Evolutionary conservation across 2,113 vertebrate genomes (phyloP).

Genomic region (Talpa occidentalis): DNA sequence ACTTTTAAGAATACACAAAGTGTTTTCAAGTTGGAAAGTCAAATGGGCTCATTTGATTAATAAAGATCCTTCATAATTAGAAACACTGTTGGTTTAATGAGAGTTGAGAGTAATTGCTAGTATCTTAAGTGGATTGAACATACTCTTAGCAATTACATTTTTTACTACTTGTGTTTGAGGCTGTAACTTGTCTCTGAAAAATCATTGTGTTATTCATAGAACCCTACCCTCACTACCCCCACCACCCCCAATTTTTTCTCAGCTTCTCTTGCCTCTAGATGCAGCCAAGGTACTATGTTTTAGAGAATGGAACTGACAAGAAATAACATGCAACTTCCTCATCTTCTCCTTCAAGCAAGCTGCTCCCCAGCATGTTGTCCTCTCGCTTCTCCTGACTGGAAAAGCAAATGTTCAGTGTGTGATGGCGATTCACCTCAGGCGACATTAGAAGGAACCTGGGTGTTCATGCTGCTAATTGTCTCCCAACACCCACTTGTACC

Average conservation of each 20-base stretch:
- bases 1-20: constrained; percentile 13
- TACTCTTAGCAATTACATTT: background rate
- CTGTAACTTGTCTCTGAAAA: background rate
- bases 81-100: background rate
- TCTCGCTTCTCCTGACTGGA: background rate
- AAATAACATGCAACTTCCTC: background rate
- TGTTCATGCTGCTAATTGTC: no score
- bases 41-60: background rate
- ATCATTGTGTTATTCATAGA: background rate
- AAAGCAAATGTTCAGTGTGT: background rate
- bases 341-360: background rate
- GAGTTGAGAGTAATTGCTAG: background rate
- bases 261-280: background rate
- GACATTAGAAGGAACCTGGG: background rate
- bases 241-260: background rate
- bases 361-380: background rate
- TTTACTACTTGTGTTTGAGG: background rate
- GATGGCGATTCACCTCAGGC: rapidly evolving
- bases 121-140: background rate
- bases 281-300: background rate
- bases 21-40: background rate
- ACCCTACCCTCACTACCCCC: rapidly evolving
- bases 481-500: background rate
- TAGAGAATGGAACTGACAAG: background rate
- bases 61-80: constrained; percentile 13